These are phyloP conservation scores for Morelia viridis DNA, from an alignment of 2,797 vertebrate species.

Conservation along the genomic window DNA sequence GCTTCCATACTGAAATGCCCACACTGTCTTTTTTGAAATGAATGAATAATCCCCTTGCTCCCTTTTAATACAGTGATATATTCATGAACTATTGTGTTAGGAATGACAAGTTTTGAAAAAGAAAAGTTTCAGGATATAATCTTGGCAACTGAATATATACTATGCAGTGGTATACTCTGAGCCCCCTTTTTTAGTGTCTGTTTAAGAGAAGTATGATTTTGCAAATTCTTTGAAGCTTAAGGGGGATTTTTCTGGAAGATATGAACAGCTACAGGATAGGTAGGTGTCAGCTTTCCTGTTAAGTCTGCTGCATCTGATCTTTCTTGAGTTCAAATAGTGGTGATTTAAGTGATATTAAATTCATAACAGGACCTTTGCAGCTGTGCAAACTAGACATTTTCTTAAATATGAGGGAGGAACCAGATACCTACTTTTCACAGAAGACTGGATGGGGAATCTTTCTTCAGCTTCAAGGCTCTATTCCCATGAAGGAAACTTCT, in stretches of 20 bases:
- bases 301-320: neutral
- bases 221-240: neutral
- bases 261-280: neutral
- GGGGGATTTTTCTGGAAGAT: neutral
- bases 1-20: neutral
- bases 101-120: neutral
- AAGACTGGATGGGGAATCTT: neutral
- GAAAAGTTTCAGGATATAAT: neutral
- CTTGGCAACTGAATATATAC: neutral
- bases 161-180: neutral
- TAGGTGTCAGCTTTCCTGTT: neutral
- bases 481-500: neutral
- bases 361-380: neutral
- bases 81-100: neutral
- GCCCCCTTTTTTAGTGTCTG: neutral
- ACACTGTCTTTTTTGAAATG: neutral
- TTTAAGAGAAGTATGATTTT: slow-evolving; percentile 3
- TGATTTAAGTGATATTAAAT: neutral
- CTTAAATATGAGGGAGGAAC: neutral
- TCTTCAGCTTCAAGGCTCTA: neutral
- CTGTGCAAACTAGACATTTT: neutral
- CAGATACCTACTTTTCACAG: neutral
- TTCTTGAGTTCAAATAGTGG: neutral
- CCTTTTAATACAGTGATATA: neutral
- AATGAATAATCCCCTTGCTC: neutral